Evolutionary conservation across 2,113 vertebrate species (phyloP).

Genomic region (Cichladusa arquata): DNA sequence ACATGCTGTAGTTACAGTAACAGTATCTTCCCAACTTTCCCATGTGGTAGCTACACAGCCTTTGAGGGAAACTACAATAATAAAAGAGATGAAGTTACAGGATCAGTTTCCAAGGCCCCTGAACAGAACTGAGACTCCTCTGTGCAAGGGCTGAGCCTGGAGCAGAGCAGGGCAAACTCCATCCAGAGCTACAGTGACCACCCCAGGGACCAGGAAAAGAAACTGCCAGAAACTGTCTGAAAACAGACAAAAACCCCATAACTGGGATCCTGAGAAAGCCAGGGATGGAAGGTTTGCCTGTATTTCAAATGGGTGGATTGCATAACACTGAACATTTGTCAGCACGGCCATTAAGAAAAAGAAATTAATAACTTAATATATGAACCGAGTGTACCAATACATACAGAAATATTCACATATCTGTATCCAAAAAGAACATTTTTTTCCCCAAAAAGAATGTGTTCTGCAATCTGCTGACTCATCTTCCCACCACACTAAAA

Average conservation of each 20-base stretch:
- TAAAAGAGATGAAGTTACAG: slow-evolving; percentile 1
- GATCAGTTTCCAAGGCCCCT: neutral
- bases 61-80: neutral
- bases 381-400: neutral
- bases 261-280: neutral
- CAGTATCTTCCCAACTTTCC: neutral
- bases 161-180: neutral
- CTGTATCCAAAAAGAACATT: neutral
- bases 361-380: neutral
- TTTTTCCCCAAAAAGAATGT: neutral
- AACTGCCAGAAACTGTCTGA: neutral
- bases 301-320: neutral
- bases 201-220: neutral
- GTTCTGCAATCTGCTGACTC: neutral
- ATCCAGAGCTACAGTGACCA: neutral
- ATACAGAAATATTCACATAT: neutral
- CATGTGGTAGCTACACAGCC: neutral
- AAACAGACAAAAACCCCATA: rapidly evolving
- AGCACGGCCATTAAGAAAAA: neutral
- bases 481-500: neutral
- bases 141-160: neutral
- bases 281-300: neutral
- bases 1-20: neutral
- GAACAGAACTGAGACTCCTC: neutral
- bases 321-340: neutral